Evolutionary conservation across 1,140 invertebrate species (phyloP), one percentile per base, ranked within the genome.

Genomic region (Drosophila bifasciata): DNA sequence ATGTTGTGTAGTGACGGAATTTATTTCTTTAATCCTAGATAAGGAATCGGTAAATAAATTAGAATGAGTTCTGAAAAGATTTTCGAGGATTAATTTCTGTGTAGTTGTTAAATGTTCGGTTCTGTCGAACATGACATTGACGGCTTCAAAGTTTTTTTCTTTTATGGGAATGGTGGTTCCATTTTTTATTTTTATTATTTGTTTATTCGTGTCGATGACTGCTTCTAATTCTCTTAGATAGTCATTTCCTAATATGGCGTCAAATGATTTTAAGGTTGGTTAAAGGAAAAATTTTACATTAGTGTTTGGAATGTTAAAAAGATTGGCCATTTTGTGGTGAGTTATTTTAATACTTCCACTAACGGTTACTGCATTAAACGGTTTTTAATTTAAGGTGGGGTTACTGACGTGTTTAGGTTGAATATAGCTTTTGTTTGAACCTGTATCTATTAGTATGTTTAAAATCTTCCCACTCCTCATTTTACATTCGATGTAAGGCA

Each of bases 381-480:
- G 48, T 13, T 16, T 36, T 46, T 67, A 11, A 13, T 72, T 69
- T 23, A 11, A 60, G 21, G 52, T 53, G 9, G 48, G 52, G 2
- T 63, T 68, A 11, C 28, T 21, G 9, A 67, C 51, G 1, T 62
- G 44, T 19, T 52, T 36, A 2, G 60, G 59, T 66, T 75, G 52
- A 5, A 81, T 75, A 17, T 75, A 78, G 17, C 78, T 69, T 57
- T 53, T 57, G 9, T 63, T 79, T 23, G 62, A 76, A 0, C 68
- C 64, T 1, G 52, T 66, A 23, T 75, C 59, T 23, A 66, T 55
- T 25, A 79, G 28, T 6, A 70, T 53, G 62, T 58, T 67, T 6
- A 69, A 17, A 5, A 43, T 51, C 50, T 73, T 4, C 13, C 64
- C 60, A 45, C 44, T 71, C 57, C 45, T 43, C 67, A 64, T 4